phyloP scores from a whole-genome alignment of 2,888 invertebrate genomes.

The Gymnosoma rotundatum region DNA sequence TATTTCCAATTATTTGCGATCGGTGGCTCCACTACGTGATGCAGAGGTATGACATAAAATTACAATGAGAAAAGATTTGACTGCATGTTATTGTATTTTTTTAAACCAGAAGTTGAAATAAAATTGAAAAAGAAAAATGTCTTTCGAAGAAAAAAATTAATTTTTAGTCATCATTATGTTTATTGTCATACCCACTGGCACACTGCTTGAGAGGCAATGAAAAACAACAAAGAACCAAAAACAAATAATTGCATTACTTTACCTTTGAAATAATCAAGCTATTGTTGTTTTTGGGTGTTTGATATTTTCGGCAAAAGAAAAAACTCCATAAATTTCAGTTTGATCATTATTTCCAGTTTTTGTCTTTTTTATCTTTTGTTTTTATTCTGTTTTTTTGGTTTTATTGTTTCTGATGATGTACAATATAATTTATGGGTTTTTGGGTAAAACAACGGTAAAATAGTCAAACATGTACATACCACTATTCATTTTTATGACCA shows the following conservation, averaged over 20 bases:
- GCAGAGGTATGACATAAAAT: constrained; percentile 44
- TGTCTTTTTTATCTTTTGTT: neutral
- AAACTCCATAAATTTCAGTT: constrained; percentile 25
- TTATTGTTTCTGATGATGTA: constrained; percentile 49
- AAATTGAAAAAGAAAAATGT: neutral
- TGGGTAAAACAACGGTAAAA: constrained; percentile 76
- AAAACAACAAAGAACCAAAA: constrained; percentile 10
- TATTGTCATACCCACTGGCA: constrained; percentile 55
- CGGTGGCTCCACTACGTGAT: neutral
- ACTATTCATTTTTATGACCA: constrained; percentile 21
- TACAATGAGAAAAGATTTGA: constrained; percentile 9
- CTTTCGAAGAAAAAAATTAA: constrained; percentile 19
- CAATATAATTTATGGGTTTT: constrained; percentile 77
- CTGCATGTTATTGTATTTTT: neutral
- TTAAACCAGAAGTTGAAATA: constrained; percentile 2
- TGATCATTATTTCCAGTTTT: constrained; percentile 43
- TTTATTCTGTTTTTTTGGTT: neutral
- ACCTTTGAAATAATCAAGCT: neutral
- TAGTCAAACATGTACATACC: constrained; percentile 35
- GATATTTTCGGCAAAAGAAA: constrained; percentile 13
- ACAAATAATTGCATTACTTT: constrained; percentile 31
- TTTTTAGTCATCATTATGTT: neutral
- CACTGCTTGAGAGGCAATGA: constrained; percentile 35
- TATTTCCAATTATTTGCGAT: too few species aligned
- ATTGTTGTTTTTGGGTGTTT: constrained; percentile 7